Evolutionary conservation across 1,140 invertebrate species (phyloP), one percentile per base, ranked within the genome.

Genomic region (Penaeus japonicus): DNA sequence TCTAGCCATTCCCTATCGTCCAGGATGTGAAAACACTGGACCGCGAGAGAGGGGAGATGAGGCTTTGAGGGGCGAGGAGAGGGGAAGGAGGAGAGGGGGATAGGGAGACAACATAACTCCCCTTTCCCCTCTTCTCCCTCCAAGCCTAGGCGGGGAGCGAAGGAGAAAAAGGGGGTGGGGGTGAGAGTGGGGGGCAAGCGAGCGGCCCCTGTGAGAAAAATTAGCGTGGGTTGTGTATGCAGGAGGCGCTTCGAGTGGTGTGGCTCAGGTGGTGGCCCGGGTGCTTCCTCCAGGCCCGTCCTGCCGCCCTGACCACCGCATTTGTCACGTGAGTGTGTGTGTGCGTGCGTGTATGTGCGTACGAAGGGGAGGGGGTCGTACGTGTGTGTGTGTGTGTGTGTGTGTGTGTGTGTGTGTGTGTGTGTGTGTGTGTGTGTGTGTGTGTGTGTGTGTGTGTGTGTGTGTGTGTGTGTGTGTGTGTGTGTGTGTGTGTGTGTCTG

Each of bases 181-280:
- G 35, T 35, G n/a, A 47, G 79, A 53, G 54, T 82, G 18, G n/a
- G 83, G 83, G 82, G 65, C 65, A 54, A 20, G 54, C 55, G 35
- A 3, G 78, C 20, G 85, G 32, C 78, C 73, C 78, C 85, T 73
- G 62, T 35, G 86, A 88, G 86, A 88, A 88, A 88, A 88, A 88
- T 88, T 88, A 88, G 86, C 86, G 86, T 88, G 86, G 86, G 79
- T 88, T 83, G 80, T 88, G 86, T 88, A 88, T 88, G 86, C 86
- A 88, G 86, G 86, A 88, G 86, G 65, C 86, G 86, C 65, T 55
- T 79, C 57, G 24, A 80, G 79, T 80, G 57, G 62, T 39, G 86
- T 22, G 59, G 86, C 78, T 83, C 86, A 82, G 80, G 78, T 88
- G 85, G 85, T 47, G 59, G 77, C 70, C 22, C 54, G 80, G 57